These are phyloP conservation scores for Pentalonia nigronervosa DNA, from an alignment of 1,140 invertebrate species.

Conservation along the genomic window DNA sequence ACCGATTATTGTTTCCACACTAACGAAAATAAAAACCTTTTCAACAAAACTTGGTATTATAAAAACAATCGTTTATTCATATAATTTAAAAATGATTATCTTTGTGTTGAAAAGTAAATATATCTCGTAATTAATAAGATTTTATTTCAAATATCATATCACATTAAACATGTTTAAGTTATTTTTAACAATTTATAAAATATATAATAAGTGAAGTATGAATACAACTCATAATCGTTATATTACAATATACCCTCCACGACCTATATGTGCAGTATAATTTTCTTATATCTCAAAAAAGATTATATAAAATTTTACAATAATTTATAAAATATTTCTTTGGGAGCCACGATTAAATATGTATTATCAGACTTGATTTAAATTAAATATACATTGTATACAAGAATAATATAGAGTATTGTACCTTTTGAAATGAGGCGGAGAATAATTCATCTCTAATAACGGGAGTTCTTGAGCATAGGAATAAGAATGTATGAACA, in stretches of 20 bases:
- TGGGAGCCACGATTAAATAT: neutral
- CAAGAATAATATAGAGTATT: neutral
- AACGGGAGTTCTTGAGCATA: neutral
- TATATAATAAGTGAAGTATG: neutral
- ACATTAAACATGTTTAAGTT: neutral
- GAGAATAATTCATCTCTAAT: constrained; percentile 4
- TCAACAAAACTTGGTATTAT: neutral
- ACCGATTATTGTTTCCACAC: neutral
- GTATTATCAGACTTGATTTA: neutral
- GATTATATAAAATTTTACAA: neutral
- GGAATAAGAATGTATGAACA: neutral
- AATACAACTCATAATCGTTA: neutral
- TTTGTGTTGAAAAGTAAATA: neutral
- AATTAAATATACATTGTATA: neutral
- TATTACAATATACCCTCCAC: neutral
- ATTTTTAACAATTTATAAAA: neutral
- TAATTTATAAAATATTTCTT: neutral
- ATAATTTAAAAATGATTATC: neutral
- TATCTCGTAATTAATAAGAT: neutral
- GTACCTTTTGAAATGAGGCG: neutral
- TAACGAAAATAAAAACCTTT: neutral
- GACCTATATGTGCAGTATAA: neutral
- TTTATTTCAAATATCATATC: neutral
- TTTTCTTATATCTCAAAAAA: neutral
- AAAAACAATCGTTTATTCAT: neutral